Evolutionary conservation across 2,888 invertebrate species (phyloP), one percentile per base, ranked within the genome.

Genomic region (Cerceris ruficornis): DNA sequence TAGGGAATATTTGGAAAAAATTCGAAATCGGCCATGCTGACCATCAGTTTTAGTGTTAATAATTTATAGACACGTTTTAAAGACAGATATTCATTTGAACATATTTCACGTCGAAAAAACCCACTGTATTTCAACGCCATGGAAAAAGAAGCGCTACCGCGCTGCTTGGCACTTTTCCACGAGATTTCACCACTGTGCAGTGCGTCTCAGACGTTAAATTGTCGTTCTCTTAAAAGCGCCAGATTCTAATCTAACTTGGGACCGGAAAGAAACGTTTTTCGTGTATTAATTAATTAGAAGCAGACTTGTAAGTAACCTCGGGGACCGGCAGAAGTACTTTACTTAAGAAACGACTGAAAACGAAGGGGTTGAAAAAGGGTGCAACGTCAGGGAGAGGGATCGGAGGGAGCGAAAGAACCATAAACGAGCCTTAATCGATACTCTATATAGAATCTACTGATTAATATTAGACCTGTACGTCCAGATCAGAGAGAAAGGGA

Each of bases 221-320:
- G 71, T 58, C 70, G 66, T 80, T 81, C 73, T 69, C 69, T 75
- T 84, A 86, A 86, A 77, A 87, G 87, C 87, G 88, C 81, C 87
- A 87, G 84, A 84, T 80, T 80, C 73, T 90, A 90, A 90, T 88
- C 86, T 86, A 89, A 84, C 28, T 85, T 85, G 90, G 90, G 90
- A 90, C 90, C 90, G 90, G 87, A 89, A 88, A 87, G 80, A 86
- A 86, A 89, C 76, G 76, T 84, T 87, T 89, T 85, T 87, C 88
- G 88, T 90, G 86, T 69, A 77, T 87, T 89, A 89, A 87, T 89
- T 90, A 89, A 88, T 52, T 86, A 84, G 85, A 85, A 72, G 75
- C 85, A 79, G 87, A 28, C 28, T 77, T 77, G 80, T 76, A 87
- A 88, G 83, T 82, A 75, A 80, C 85, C 79, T 73, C 74, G 42